Evolutionary conservation across 2,888 invertebrate species (phyloP), one percentile per base, ranked within the genome.

Genomic region (Drosophila mulleri): DNA sequence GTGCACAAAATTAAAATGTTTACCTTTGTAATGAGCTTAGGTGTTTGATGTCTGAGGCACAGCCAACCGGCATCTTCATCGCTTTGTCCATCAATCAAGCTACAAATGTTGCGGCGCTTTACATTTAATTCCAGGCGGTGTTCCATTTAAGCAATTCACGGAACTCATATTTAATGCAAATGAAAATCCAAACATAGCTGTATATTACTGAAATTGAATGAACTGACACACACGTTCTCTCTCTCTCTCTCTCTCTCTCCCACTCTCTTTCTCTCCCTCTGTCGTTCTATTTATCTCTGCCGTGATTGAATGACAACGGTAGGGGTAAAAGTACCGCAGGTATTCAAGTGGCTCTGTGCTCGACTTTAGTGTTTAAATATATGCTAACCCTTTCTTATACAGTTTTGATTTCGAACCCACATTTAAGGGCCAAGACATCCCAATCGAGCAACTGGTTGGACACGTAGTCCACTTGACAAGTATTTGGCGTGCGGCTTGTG

Each of bases 1-100:
- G 72, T 75, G 70, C 70, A 39, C 63, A 69, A 75, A 66, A 66
- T 73, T 67, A 67, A 68, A 69, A 61, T 72, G 72, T 80, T 87
- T 80, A 62, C 71, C 70, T 62, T 76, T 67, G 59, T 75, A 73
- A 77, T 79, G 70, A 78, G 69, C 73, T 67, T 57, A 48, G 56
- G 60, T 71, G 63, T 71, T 69, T 67, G 60, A 42, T 37, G 53
- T 53, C 52, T 47, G 50, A 0, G 18, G 32, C 32, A 18, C 50
- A 35, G 32, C 42, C 39, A 41, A 26, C 29, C 32, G 44, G 32
- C 26, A 37, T 35, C 56, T n/a, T n/a, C 44, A 54, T 9, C 35
- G 39, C 12, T 44, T 16, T 26, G 39, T 29, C 18, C 77, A 83
- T 80, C 73, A 80, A 80, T 77, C 77, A 72, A 67, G 12, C 20